Conservation (phyloP, 2,797 vertebrate genomes). For the Tarsius wallacei region DNA sequence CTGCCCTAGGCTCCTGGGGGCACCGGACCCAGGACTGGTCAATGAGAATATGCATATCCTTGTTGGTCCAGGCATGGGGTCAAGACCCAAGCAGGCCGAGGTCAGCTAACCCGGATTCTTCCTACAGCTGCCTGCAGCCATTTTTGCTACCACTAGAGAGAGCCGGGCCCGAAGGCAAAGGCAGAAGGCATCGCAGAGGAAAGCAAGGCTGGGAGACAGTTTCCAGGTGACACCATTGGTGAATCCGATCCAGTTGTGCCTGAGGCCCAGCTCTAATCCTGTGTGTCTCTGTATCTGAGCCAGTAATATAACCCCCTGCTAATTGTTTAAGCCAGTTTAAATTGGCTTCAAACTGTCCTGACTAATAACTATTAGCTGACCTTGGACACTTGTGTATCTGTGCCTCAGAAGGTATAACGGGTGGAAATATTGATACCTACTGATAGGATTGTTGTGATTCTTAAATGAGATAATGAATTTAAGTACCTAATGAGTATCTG, state of each 20-base stretch:
- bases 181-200: not conserved
- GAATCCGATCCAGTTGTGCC: not conserved
- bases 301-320: not conserved
- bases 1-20: no score
- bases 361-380: not conserved
- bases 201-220: not conserved
- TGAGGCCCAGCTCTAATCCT: not conserved
- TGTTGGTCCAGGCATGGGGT: not conserved
- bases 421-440: not conserved
- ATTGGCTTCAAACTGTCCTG: not conserved
- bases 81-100: not conserved
- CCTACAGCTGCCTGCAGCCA: not conserved
- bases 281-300: not conserved
- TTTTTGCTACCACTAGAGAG: not conserved
- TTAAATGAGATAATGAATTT: not conserved
- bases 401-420: not conserved
- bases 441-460: accelerated
- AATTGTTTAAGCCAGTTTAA: not conserved
- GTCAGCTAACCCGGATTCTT: not conserved
- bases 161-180: not conserved
- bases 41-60: not conserved
- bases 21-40: not conserved
- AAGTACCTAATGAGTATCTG: not conserved
- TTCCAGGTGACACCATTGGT: accelerated
- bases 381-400: not conserved